phyloP scores from a whole-genome alignment of 1,140 invertebrate genomes.

The Vollenhovia emeryi region DNA sequence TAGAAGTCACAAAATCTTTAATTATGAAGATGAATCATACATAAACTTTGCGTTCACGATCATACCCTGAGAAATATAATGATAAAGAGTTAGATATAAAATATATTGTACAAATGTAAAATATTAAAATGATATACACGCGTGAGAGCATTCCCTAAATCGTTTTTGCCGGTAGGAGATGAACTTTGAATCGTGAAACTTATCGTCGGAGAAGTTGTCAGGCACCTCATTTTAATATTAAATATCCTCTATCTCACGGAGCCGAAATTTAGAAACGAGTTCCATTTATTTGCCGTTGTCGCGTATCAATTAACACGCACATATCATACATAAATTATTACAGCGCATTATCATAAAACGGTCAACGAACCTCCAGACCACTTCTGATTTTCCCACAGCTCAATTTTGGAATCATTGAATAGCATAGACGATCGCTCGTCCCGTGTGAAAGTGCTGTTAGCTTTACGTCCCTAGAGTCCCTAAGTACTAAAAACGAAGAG shows the following conservation, averaged over 20 bases:
- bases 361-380: background rate
- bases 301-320: constrained; percentile 16
- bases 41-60: background rate
- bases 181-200: background rate
- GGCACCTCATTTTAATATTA: constrained; percentile 2
- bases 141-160: background rate
- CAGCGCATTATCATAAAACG: constrained; percentile 6
- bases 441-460: constrained; percentile 22
- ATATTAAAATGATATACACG: background rate
- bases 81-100: background rate
- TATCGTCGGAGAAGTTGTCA: background rate
- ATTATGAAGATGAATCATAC: background rate
- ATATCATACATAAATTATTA: constrained; percentile 7
- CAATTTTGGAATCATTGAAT: background rate
- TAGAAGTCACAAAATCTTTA: background rate
- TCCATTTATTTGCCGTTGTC: background rate
- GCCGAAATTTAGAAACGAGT: background rate
- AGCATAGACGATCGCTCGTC: background rate
- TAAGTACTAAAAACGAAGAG: constrained; percentile 19
- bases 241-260: background rate
- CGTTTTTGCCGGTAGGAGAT: background rate
- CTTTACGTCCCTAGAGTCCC: background rate
- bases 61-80: background rate
- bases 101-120: background rate
- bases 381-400: constrained; percentile 2